phyloP scores from a whole-genome alignment of 2,113 vertebrate genomes.

The Poeciliopsis occidentalis region DNA sequence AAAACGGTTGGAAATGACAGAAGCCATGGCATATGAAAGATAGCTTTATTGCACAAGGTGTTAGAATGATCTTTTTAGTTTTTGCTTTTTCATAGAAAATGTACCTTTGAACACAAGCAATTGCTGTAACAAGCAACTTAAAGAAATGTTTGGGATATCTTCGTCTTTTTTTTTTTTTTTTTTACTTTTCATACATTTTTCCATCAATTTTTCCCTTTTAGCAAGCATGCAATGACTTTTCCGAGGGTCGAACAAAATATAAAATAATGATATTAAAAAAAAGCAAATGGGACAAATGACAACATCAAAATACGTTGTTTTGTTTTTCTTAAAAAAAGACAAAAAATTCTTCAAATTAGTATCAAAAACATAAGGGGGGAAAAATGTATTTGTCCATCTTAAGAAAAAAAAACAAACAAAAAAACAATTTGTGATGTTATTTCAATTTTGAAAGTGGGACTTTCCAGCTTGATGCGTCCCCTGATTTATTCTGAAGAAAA shows the following conservation, averaged over 20 bases:
- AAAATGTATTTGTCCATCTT: constrained; percentile 66
- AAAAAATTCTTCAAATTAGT: constrained; percentile 78
- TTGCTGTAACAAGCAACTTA: constrained; percentile 96
- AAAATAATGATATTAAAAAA: constrained; percentile 78
- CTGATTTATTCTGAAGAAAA: constrained; percentile 96
- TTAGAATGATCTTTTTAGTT: constrained; percentile 92
- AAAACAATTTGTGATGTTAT: constrained; percentile 71
- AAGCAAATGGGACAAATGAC: constrained; percentile 82
- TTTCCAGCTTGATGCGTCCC: constrained; percentile 83
- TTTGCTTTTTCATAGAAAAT: constrained; percentile 97
- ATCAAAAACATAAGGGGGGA: constrained; percentile 78
- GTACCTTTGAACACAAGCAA: constrained; percentile 98
- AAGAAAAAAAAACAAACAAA: constrained; percentile 48
- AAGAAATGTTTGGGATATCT: constrained; percentile 83
- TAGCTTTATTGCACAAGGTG: constrained; percentile 99
- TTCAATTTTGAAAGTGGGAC: constrained; percentile 80
- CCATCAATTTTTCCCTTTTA: constrained; percentile 83
- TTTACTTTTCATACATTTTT: constrained; percentile 75
- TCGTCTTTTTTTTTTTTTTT: constrained; percentile 49
- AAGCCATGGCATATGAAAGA: constrained; percentile 87
- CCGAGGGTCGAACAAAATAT: constrained; percentile 78
- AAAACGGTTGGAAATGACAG: constrained; percentile 62
- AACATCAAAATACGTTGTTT: constrained; percentile 72
- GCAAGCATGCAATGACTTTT: constrained; percentile 94
- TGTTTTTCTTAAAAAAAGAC: constrained; percentile 62